Percentiles rank a stretch among this genome's conserved stretches.
Conservation (phyloP, 2,888 invertebrate genomes). For the Cetonia aurata region DNA sequence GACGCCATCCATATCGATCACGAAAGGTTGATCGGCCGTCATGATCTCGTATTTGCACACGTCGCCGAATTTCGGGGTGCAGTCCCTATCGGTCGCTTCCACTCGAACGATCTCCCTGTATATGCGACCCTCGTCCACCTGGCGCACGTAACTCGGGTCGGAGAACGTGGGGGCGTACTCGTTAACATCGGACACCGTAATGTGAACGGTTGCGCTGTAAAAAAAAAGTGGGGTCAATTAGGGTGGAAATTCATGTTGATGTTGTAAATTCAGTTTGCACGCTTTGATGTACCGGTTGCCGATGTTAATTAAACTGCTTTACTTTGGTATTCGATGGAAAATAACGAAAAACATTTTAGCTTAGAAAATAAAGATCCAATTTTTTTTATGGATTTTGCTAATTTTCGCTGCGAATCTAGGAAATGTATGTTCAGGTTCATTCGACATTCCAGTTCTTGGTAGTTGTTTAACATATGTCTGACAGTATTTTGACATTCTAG, state of each 20-base stretch:
- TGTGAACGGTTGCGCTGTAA: slow-evolving; percentile 90
- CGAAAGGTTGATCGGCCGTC: slow-evolving; percentile 91
- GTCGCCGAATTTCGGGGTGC: slow-evolving; percentile 94
- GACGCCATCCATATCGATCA: slow-evolving; percentile 93
- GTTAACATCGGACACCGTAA: slow-evolving; percentile 96
- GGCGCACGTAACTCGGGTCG: slow-evolving; percentile 89
- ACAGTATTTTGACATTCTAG: too few species aligned
- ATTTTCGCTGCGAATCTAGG: too few species aligned
- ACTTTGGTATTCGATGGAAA: too few species aligned
- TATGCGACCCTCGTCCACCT: slow-evolving; percentile 90
- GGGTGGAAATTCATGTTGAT: neutral
- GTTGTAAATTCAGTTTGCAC: too few species aligned
- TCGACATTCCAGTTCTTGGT: too few species aligned
- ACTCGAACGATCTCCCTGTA: slow-evolving; percentile 93
- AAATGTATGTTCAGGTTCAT: too few species aligned
- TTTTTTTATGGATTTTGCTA: too few species aligned
- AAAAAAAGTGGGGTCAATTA: slow-evolving; percentile 45
- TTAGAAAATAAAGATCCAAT: too few species aligned
- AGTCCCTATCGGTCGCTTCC: slow-evolving; percentile 93
- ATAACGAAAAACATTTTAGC: too few species aligned
- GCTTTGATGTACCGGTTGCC: too few species aligned
- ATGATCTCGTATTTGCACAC: slow-evolving; percentile 98
- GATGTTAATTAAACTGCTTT: too few species aligned
- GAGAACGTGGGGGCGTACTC: slow-evolving; percentile 94
- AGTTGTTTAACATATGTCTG: too few species aligned